These are phyloP conservation scores for Andrena haemorrhoa DNA, from an alignment of 2,888 invertebrate genomes.

Conservation along the genomic window DNA sequence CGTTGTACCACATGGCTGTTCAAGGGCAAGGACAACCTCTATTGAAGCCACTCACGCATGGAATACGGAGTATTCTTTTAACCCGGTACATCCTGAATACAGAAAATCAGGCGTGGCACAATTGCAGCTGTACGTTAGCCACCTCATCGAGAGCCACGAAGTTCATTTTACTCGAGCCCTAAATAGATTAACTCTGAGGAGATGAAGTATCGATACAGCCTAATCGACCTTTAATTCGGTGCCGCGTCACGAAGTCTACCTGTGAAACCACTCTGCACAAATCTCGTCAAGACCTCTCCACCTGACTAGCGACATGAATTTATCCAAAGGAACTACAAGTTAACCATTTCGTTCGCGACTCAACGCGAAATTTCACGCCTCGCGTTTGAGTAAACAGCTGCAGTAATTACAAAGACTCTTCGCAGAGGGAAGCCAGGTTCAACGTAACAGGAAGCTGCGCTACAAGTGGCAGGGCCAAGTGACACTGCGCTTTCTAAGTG, in stretches of 20 bases:
- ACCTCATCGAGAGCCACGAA: no score
- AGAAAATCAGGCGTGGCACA: neutral
- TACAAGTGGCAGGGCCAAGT: no score
- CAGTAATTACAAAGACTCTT: slow-evolving; percentile 9
- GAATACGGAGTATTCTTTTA: slow-evolving; percentile 44
- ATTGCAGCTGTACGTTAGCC: neutral
- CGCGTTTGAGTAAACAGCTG: slow-evolving; percentile 4
- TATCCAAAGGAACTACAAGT: neutral
- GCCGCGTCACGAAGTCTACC: no score
- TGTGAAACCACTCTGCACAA: no score
- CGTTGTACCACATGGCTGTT: slow-evolving; percentile 27
- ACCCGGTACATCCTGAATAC: slow-evolving; percentile 23
- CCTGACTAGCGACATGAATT: neutral
- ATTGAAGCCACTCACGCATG: slow-evolving; percentile 27
- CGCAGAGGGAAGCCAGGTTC: neutral
- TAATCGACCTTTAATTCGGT: no score
- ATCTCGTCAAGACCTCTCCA: no score
- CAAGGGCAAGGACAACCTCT: slow-evolving; percentile 63
- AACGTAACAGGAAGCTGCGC: neutral
- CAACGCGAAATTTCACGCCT: slow-evolving; percentile 11
- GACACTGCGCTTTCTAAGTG: no score
- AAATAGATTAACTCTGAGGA: no score
- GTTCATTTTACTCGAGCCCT: no score
- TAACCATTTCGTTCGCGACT: slow-evolving; percentile 4
- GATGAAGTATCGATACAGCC: no score